A percentile compares a stretch with the other conserved stretches of the same genome.
Evolutionary conservation across 2,797 vertebrate species (phyloP).

Genomic region (Tenualosa thibaudeaui): DNA sequence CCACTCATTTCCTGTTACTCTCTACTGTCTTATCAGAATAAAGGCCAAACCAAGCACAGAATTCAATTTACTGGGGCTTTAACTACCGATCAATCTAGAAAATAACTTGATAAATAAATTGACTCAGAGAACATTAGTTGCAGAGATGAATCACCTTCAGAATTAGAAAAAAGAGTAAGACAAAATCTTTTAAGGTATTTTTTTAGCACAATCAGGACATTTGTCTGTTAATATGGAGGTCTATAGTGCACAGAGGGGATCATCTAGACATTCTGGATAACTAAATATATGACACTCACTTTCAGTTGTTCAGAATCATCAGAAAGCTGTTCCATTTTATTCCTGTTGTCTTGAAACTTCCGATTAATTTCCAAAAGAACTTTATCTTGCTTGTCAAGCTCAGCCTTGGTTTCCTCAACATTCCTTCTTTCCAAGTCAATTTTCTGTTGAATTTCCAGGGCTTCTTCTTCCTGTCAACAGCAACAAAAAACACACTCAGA

Average conservation of each 20-base stretch:
- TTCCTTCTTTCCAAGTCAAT: slow-evolving; percentile 50
- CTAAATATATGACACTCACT: slow-evolving; percentile 28
- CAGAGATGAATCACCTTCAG: too few relatives aligned
- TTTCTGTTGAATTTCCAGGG: slow-evolving; percentile 52
- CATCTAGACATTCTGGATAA: background rate
- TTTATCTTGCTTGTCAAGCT: slow-evolving; percentile 43
- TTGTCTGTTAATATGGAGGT: background rate
- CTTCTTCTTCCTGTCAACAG: slow-evolving; percentile 54
- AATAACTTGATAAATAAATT: too few relatives aligned
- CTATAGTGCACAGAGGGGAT: background rate
- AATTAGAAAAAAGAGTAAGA: too few relatives aligned
- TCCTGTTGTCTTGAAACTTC: slow-evolving; percentile 41
- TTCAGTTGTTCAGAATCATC: slow-evolving; percentile 53
- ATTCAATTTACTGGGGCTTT: too few relatives aligned
- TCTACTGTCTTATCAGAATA: too few relatives aligned
- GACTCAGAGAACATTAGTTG: too few relatives aligned
- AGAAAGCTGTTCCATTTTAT: slow-evolving; percentile 46
- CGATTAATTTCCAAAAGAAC: slow-evolving; percentile 35
- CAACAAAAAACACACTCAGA: background rate
- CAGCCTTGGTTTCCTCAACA: slow-evolving; percentile 45
- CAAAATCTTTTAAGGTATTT: too few relatives aligned
- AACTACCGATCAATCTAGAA: too few relatives aligned
- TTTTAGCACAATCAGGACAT: too few relatives aligned
- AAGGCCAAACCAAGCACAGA: too few relatives aligned
- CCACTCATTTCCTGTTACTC: too few relatives aligned